phyloP scores from a whole-genome alignment of 2,797 vertebrate species.

The Pangasius larnaudii region DNA sequence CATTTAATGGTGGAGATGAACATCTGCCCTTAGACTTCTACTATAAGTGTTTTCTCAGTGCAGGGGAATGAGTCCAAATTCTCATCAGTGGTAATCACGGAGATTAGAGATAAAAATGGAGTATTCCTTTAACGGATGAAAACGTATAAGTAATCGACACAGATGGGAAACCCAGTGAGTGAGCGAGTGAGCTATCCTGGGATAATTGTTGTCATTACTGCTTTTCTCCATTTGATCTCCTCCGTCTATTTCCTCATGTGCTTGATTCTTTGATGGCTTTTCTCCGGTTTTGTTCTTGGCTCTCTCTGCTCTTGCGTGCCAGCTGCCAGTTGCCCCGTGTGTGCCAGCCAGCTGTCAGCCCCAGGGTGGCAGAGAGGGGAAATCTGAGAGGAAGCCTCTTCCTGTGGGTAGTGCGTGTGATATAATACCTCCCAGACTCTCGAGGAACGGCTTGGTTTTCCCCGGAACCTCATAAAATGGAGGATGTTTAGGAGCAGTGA shows the following conservation, averaged over 20 bases:
- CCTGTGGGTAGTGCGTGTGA: constrained; percentile 46
- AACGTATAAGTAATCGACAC: background rate
- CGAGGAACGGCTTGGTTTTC: constrained; percentile 23
- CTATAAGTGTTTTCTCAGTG: background rate
- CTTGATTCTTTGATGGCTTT: background rate
- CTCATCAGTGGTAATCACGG: background rate
- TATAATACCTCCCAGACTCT: constrained; percentile 36
- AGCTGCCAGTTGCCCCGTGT: constrained; percentile 51
- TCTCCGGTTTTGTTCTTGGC: constrained; percentile 2
- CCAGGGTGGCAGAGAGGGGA: constrained; percentile 32
- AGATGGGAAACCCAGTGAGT: constrained; percentile 20
- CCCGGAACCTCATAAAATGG: constrained; percentile 26
- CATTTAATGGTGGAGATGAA: background rate
- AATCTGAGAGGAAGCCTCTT: constrained; percentile 33
- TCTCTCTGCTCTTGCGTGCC: constrained; percentile 36
- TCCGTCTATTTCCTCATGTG: background rate
- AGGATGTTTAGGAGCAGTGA: constrained; percentile 25
- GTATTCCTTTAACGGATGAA: background rate
- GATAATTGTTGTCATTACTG: constrained; percentile 15
- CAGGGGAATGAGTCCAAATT: background rate
- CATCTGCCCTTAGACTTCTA: background rate
- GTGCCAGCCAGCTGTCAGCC: constrained; percentile 55
- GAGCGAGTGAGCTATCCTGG: background rate
- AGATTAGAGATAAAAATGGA: background rate
- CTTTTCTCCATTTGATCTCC: constrained; percentile 28